A percentile compares a stretch with the other conserved stretches of the same genome.
phyloP scores from a whole-genome alignment of 64 coral and sea anemone genomes.

The Pachyseris speciosa region DNA sequence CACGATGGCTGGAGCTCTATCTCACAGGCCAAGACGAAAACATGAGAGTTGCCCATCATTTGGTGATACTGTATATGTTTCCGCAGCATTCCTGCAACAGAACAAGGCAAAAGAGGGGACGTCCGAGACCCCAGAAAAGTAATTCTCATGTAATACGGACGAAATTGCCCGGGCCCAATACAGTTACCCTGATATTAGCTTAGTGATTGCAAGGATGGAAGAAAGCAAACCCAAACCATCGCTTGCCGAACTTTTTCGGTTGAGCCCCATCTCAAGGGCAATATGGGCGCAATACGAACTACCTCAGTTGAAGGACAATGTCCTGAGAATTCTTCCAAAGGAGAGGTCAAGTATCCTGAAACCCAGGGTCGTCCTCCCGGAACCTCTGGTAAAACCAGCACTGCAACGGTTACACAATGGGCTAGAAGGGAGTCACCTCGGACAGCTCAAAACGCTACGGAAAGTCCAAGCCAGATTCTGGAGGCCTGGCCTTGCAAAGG shows the following conservation, averaged over 20 bases:
- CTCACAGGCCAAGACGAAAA: slow-evolving; percentile 1
- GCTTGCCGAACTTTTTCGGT: background rate
- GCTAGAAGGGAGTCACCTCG: slow-evolving; percentile 61
- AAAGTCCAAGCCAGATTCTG: slow-evolving; percentile 70
- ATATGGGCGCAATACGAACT: slow-evolving; percentile 4
- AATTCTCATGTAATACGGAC: background rate
- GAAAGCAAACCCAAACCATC: slow-evolving; percentile 16
- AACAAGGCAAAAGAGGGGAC: no score
- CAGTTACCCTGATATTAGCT: background rate
- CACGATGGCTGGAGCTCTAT: slow-evolving; percentile 50
- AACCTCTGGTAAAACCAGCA: slow-evolving; percentile 40
- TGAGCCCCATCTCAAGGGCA: slow-evolving; percentile 3
- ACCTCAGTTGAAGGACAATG: slow-evolving; percentile 15
- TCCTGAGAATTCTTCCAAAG: background rate
- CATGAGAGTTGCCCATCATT: slow-evolving; percentile 33
- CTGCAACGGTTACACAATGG: slow-evolving; percentile 60
- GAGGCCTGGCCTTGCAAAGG: slow-evolving; percentile 41
- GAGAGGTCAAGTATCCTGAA: slow-evolving; percentile 28
- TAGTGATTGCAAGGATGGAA: background rate
- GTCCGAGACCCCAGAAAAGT: background rate
- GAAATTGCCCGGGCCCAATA: no score
- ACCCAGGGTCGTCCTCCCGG: slow-evolving; percentile 45
- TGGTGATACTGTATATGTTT: background rate
- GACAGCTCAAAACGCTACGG: slow-evolving; percentile 48
- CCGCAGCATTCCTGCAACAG: background rate